A percentile compares a stretch with the other conserved stretches of the same genome.
Evolutionary conservation across 2,797 vertebrate genomes (phyloP).

Genomic region (Lepus oiostolus): DNA sequence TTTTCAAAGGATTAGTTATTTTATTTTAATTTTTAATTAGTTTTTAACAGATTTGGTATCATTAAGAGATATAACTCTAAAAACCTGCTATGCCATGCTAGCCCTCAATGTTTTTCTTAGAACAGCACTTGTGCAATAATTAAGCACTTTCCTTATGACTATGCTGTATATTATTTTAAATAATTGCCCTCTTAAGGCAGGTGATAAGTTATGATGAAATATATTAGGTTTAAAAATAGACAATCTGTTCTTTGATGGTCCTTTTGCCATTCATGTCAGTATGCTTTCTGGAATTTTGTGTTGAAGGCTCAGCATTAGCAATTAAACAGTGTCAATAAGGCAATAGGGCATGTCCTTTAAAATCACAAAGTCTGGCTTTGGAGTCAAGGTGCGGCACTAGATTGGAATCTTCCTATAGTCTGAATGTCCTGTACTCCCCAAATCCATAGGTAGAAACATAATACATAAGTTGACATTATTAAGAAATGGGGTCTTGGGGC

Average conservation of each 20-base stretch:
- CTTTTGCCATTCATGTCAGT: neutral
- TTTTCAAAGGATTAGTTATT: no score
- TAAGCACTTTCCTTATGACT: neutral
- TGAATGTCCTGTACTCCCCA: neutral
- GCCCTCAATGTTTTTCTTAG: no score
- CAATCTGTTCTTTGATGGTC: neutral
- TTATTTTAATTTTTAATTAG: no score
- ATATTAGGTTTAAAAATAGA: neutral
- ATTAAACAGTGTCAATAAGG: neutral
- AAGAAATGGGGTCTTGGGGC: neutral
- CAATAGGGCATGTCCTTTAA: neutral
- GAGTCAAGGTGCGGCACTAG: neutral
- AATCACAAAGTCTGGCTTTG: neutral
- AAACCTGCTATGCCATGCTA: no score
- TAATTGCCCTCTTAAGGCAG: neutral
- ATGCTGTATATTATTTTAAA: neutral
- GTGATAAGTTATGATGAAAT: neutral
- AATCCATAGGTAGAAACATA: neutral
- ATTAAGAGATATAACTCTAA: no score
- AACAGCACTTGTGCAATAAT: neutral
- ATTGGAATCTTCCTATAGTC: neutral
- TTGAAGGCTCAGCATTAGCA: neutral
- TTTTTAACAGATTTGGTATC: no score
- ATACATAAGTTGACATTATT: neutral
- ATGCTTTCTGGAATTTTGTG: neutral